These are phyloP conservation scores for Choloepus hoffmanni DNA, from an alignment of 2,113 vertebrate species.

Conservation along the genomic window DNA sequence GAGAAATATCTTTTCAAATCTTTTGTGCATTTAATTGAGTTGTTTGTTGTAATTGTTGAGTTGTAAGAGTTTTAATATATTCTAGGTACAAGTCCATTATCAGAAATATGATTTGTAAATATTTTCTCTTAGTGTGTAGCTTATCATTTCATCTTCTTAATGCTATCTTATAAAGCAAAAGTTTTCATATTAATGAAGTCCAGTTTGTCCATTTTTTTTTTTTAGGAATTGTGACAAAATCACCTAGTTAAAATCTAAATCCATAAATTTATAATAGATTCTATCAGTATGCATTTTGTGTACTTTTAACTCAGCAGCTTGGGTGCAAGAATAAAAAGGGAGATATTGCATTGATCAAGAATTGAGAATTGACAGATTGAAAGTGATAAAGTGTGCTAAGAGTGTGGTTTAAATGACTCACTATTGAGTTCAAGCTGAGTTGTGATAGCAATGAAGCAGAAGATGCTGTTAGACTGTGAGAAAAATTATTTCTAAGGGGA, in stretches of 20 bases:
- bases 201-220: neutral
- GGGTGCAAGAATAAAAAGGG: neutral
- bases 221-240: neutral
- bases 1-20: neutral
- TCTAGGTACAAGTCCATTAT: neutral
- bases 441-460: neutral
- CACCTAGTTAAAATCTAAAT: neutral
- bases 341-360: neutral
- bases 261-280: neutral
- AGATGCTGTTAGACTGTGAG: neutral
- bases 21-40: neutral
- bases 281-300: neutral
- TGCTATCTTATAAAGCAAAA: neutral
- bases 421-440: neutral
- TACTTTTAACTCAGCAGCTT: neutral
- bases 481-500: neutral
- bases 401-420: neutral
- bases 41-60: neutral
- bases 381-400: too few species aligned
- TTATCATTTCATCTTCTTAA: neutral
- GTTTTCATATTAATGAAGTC: neutral
- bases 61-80: neutral
- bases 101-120: neutral
- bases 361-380: neutral
- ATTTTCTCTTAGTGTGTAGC: neutral